Base-by-base conservation (phyloP, 2,888 invertebrate species). In the Drosophila differens region DNA sequence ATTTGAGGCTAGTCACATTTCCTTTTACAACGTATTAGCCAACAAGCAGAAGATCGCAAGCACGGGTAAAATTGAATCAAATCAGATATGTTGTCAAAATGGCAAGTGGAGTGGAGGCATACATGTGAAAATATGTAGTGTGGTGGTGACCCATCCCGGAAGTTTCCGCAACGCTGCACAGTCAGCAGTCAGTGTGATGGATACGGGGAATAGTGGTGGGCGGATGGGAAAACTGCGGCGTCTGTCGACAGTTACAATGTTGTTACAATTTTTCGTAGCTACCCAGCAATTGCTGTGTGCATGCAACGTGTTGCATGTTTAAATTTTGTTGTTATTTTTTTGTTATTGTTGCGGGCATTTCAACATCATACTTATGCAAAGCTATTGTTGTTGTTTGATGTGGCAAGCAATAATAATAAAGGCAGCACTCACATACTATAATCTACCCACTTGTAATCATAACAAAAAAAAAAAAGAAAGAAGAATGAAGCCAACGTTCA, bases 231-330 rank as follows among this genome's bases (percentile, higher is more conserved):
- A 74, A 62, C 59, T 60, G 70, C 53, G 64, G 70, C 81, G 54
- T 66, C 74, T 81, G 81, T 77, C 81, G 83, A 76, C 81, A 77
- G 81, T 79, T 79, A 77, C 81, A 81, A 79, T 79, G 79, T 81
- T 83, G 81, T 83, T 80, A 83, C 83, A 83, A 76, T 79, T 83
- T 81, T 82, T 70, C 53, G 58, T 62, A 72, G 78, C 44, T 83
- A 80, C 60, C 70, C 49, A 55, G 65, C 77, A 75, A 71, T 78
- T 72, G 75, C 62, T 64, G 66, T 69, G 75, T 64, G 83, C 85
- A 85, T 85, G 85, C 85, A 85, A 85, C 88, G 85, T 85, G 90
- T 85, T 85, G 88, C 90, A 90, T 90, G 85, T 25, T 47, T 47
- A 53, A 32, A 32, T 33, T 70, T 54, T 49, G 28, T 52, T 47